These are phyloP conservation scores for Stigmatopora nigra DNA, from an alignment of 2,113 vertebrate genomes.

Conservation along the genomic window DNA sequence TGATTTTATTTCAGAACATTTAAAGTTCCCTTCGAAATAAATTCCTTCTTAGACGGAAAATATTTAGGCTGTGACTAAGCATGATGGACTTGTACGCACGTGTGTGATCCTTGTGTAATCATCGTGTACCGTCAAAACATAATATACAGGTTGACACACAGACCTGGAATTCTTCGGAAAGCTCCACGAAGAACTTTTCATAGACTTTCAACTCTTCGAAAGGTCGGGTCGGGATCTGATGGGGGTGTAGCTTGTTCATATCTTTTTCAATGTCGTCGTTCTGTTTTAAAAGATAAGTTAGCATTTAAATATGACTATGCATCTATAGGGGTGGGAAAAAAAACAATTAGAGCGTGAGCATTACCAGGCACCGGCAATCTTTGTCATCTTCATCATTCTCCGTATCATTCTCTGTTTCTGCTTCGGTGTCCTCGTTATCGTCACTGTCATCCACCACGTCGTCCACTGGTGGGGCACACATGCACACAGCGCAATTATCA, in stretches of 20 bases:
- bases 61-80: too few relatives aligned
- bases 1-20: too few relatives aligned
- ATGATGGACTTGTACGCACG: too few relatives aligned
- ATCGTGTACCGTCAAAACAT: background rate
- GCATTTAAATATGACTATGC: too few relatives aligned
- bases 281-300: conserved; percentile 56
- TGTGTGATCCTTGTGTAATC: background rate
- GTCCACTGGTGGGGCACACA: conserved; percentile 78
- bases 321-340: too few relatives aligned
- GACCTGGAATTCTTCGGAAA: conserved; percentile 92
- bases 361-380: conserved; percentile 65
- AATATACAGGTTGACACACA: conserved; percentile 13
- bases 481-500: conserved; percentile 6
- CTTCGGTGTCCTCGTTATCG: conserved; percentile 85
- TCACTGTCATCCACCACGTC: conserved; percentile 96
- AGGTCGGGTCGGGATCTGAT: conserved; percentile 69
- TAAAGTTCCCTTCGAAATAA: too few relatives aligned
- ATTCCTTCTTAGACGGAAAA: too few relatives aligned
- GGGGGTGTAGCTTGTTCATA: conserved; percentile 86
- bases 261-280: conserved; percentile 98
- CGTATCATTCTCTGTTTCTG: conserved; percentile 80
- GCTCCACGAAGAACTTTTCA: conserved; percentile 87
- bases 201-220: conserved; percentile 88
- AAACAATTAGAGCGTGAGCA: background rate
- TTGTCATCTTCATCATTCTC: conserved; percentile 87